Evolutionary conservation across 2,888 invertebrate species (phyloP), one percentile per base, ranked within the genome.

Genomic region (Terebella lapidaria): DNA sequence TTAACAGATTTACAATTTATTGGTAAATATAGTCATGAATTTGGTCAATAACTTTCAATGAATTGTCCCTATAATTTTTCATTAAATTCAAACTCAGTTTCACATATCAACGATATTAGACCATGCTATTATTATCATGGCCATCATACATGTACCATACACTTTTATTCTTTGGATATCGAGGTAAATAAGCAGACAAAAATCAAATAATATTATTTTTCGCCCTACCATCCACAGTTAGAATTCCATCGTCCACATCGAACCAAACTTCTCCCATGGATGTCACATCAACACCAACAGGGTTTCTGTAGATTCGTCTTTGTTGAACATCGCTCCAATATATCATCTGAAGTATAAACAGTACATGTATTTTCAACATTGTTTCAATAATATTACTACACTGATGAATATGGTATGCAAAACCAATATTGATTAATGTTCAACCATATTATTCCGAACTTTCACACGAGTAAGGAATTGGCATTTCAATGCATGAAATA

Each of bases 261-360:
- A 49, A 24, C 24, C 10, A 5, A 5, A 49, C 49, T n/a, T 49
- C 49, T n/a, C 5, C 22, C 5, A n/a, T 5, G n/a, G n/a, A n/a
- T 5, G 49, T 49, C 5, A 15, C 49, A 22, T 49, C 22, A 22
- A 5, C 24, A 22, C 5, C 5, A 24, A 49, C 5, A 35, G 42
- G n/a, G n/a, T 35, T 10, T n/a, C 49, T 10, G 49, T 49, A 49
- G 49, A 49, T 49, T 24, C 49, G 10, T 5, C 24, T 10, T 24
- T 49, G n/a, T 24, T n/a, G 49, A 10, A 49, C 49, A 22, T 49
- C 49, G 22, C 49, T 49, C 49, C 49, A 49, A 24, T 49, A 49
- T 10, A 49, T 24, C 15, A n/a, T 49, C 49, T 49, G 49, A n/a
- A 22, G n/a, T 35, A 35, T 15, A 35, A 35, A 15, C 10, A 35